Base-by-base conservation (phyloP, 2,888 invertebrate species). In the Tanaodytes sp. region DNA sequence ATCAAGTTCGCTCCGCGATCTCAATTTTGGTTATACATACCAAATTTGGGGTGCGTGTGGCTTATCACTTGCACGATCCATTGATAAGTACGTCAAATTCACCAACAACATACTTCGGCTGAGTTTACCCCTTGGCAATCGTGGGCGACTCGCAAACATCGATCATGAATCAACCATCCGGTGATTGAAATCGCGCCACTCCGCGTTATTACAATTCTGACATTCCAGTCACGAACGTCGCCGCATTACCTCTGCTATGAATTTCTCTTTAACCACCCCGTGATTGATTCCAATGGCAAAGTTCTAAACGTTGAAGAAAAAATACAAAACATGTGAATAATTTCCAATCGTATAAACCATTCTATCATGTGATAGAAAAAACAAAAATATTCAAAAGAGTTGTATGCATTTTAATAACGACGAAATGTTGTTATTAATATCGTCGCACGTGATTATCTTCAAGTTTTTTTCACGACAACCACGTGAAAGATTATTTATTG, bases 1-100 rank as follows among this genome's bases (percentile, higher is more conserved):
- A 48, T 62, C 69, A 48, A 75, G 77, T 79, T 76, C 71, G 75
- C 73, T 76, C 64, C 73, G 75, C 75, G 77, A 63, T 49, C 78
- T 76, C 75, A 76, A 79, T 79, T 79, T 78, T 77, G 73, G 76
- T 80, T 78, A 76, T 76, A 45, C 54, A 73, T 55, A 75, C 75
- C 80, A 77, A 74, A 78, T 79, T 79, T 77, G 55, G 79, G 76
- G 77, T 79, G 79, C 79, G 79, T 77, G 80, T 78, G 76, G 76
- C 74, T 77, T 80, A 80, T 81, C 80, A 78, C 79, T 75, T 75
- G 75, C 69, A 74, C 76, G 81, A 82, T 82, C 79, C 73, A 79
- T 82, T 82, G 82, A 82, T 82, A 82, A 82, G 79, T 80, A 79
- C 82, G 81, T 82, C 82, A 81, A 82, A 74, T 70, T 62, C 76